phyloP scores from a whole-genome alignment of 2,113 vertebrate genomes.

The Gasterosteus aculeatus region DNA sequence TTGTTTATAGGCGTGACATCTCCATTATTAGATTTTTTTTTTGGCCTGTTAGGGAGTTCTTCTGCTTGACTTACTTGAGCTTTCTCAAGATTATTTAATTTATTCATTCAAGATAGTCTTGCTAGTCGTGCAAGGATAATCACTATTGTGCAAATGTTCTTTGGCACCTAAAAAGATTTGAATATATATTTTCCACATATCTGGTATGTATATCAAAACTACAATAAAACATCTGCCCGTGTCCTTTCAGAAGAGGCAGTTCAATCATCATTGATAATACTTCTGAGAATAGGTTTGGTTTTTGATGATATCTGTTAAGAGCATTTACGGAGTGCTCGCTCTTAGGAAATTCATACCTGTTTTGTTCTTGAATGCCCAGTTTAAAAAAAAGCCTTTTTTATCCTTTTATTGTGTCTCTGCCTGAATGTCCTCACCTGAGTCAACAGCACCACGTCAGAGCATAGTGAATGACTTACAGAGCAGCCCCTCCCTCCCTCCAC shows the following conservation, averaged over 20 bases:
- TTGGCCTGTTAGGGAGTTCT: not conserved
- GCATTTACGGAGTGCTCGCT: constrained; percentile 18
- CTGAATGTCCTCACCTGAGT: constrained; percentile 12
- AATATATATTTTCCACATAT: not conserved
- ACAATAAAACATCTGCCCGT: not conserved
- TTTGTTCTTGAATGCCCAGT: not conserved
- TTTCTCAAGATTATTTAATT: constrained; percentile 12
- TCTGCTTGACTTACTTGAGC: constrained; percentile 5
- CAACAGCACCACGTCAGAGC: constrained; percentile 13
- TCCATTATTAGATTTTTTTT: not conserved
- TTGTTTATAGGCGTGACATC: not conserved
- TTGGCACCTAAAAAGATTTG: not conserved
- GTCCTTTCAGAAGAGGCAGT: not conserved
- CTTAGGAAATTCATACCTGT: constrained; percentile 2
- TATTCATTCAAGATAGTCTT: constrained; percentile 37
- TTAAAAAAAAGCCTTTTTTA: not conserved
- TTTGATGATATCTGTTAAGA: constrained; percentile 13
- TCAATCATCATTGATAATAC: constrained; percentile 37
- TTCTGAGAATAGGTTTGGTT: constrained; percentile 38
- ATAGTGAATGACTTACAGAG: not conserved
- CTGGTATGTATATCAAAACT: not conserved
- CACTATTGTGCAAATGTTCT: not conserved
- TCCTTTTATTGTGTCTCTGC: not conserved
- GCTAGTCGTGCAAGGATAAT: not conserved
- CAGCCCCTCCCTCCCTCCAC: not conserved